Conservation (phyloP, 2,113 vertebrate species). For the Labeo catla region DNA sequence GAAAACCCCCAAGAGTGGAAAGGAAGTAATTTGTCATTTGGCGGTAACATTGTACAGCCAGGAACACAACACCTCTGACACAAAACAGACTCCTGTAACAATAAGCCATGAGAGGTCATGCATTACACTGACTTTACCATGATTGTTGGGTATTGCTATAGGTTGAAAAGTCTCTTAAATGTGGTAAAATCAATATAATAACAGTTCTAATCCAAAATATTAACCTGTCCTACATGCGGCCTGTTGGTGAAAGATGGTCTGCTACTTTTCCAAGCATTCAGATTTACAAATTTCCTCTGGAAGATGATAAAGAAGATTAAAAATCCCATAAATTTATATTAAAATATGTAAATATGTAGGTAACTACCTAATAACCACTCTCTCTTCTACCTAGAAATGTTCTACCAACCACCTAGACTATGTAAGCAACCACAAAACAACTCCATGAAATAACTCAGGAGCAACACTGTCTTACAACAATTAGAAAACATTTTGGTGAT, state of each 20-base stretch:
- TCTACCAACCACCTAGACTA: not conserved
- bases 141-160: not conserved
- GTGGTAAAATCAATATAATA: not conserved
- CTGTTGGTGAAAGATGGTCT: not conserved
- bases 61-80: not conserved
- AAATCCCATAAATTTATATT: not conserved
- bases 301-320: not conserved
- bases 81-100: not conserved
- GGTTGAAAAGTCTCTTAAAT: not conserved
- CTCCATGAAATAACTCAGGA: too few species aligned
- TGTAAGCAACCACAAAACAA: too few species aligned
- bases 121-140: not conserved
- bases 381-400: not conserved
- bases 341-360: not conserved
- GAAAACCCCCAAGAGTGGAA: not conserved
- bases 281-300: not conserved
- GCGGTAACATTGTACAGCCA: not conserved
- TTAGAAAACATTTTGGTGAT: too few species aligned
- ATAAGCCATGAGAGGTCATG: not conserved
- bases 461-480: too few species aligned
- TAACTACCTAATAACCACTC: not conserved
- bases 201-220: not conserved
- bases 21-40: conserved; percentile 9
- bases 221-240: too few species aligned
- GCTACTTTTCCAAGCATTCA: not conserved